Evolutionary conservation across 2,888 invertebrate species (phyloP).

Genomic region (Muscina levida): DNA sequence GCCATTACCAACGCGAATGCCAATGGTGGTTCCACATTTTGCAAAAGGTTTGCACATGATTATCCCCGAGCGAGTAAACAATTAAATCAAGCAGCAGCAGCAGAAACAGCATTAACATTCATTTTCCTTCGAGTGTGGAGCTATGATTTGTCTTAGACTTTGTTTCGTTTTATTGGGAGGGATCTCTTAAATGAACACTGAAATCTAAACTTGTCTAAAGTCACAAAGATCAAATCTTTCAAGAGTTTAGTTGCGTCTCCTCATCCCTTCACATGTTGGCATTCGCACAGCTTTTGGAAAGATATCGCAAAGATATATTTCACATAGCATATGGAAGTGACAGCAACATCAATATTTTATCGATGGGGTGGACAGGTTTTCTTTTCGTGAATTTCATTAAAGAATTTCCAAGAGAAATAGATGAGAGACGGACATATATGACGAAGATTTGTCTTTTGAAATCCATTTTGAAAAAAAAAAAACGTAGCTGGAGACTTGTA

Average conservation of each 20-base stretch:
- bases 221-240: conserved; percentile 62
- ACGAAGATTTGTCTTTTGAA: not conserved
- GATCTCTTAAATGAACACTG: conserved; percentile 52
- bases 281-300: not conserved
- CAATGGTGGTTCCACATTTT: conserved; percentile 4
- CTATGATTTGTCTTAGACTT: conserved; percentile 55
- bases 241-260: conserved; percentile 33
- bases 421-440: too few species aligned
- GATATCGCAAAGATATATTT: conserved; percentile 52
- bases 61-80: conserved; percentile 64
- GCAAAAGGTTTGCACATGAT: conserved; percentile 52
- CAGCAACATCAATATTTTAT: conserved; percentile 63
- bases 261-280: not conserved
- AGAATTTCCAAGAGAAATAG: conserved; percentile 23
- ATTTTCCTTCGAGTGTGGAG: conserved; percentile 54
- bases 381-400: conserved; percentile 62
- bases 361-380: conserved; percentile 63
- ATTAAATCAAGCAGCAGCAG: conserved; percentile 56
- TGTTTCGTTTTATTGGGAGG: conserved; percentile 32
- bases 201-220: conserved; percentile 58
- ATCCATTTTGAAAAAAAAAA: conserved; percentile 6
- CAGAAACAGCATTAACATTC: conserved; percentile 48
- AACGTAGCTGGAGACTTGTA: too few species aligned
- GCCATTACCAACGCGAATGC: conserved; percentile 15
- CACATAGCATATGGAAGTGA: conserved; percentile 56